Base-by-base conservation (phyloP, 2,888 invertebrate species). In the Molorchus minor region DNA sequence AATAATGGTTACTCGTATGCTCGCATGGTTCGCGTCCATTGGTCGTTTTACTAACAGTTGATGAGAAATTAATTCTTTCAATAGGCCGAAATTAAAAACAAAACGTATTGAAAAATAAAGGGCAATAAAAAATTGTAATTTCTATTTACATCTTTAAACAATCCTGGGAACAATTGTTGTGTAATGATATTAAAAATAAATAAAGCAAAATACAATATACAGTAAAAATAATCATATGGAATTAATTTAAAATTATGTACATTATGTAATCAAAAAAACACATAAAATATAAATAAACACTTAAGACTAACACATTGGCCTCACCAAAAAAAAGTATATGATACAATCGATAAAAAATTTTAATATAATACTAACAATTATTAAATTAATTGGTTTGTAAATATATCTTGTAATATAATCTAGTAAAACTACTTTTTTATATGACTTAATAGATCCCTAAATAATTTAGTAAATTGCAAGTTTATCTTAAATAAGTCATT, bases 101-200 rank as follows among this genome's bases (percentile, higher is more conserved):
- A 56, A 47, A 40, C 16, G 13, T 3, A 29, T 41, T 12, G 13
- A 5, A 35, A 2, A 5, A 7, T n/a, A 44, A 44, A 29, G 13
- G 5, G 1, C 3, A 12, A 41, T 51, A 56, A 65, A 67, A 67
- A 66, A 61, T 61, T 62, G 61, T 62, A 51, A 59, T 70, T 66
- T 67, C 62, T 69, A 71, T 73, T 66, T 71, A 73, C 71, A 70
- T 64, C 59, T 65, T 70, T 70, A 70, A 73, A 73, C 73, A 72
- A 69, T 73, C 73, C 73, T 69, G 56, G 59, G 60, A 69, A 67
- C 67, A 64, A 49, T n/a, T n/a, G n/a, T n/a, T 59, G 52, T 62
- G 62, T 68, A 58, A 58, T 46, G 61, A 67, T 64, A 70, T 67
- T 68, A 67, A 63, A 66, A 70, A 71, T 67, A 71, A 69, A 71